These are phyloP conservation scores for Parnassius orleans DNA, from an alignment of 2,888 invertebrate species.

Conservation along the genomic window DNA sequence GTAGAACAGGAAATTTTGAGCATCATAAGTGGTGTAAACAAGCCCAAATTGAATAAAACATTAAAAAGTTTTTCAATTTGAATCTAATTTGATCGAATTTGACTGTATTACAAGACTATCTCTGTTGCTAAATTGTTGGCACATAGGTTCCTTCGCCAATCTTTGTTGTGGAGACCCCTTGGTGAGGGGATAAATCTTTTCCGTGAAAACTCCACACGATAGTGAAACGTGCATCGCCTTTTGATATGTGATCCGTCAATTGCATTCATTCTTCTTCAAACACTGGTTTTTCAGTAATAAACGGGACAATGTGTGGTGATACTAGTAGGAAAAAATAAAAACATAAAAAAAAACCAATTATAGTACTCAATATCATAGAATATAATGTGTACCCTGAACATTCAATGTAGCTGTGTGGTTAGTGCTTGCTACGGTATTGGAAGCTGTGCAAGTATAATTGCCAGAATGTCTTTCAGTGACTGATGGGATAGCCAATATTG, in stretches of 20 bases:
- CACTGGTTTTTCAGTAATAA: slow-evolving; percentile 82
- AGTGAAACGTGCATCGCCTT: slow-evolving; percentile 86
- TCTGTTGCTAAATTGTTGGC: slow-evolving; percentile 76
- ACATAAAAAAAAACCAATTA: slow-evolving; percentile 42
- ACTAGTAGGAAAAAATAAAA: slow-evolving; percentile 38
- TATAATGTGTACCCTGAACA: slow-evolving; percentile 84
- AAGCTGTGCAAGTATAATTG: slow-evolving; percentile 87
- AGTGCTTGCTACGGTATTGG: slow-evolving; percentile 85
- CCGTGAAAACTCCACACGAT: slow-evolving; percentile 89
- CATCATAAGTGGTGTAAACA: too few species aligned
- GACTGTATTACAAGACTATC: too few species aligned
- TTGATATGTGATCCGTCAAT: slow-evolving; percentile 82
- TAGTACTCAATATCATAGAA: slow-evolving; percentile 35
- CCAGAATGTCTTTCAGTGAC: slow-evolving; percentile 85
- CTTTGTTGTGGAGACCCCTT: slow-evolving; percentile 80
- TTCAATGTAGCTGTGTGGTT: slow-evolving; percentile 85
- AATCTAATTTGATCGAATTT: slow-evolving; percentile 32
- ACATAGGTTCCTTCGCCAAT: slow-evolving; percentile 84
- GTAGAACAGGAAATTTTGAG: too few species aligned
- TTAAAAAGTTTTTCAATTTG: slow-evolving; percentile 38
- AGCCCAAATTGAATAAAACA: too few species aligned
- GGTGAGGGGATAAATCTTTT: slow-evolving; percentile 74
- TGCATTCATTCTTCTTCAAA: slow-evolving; percentile 84
- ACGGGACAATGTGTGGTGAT: slow-evolving; percentile 83
- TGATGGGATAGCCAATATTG: slow-evolving; percentile 83